Conservation (phyloP, 2,797 vertebrate genomes). For the Argyrosomus regius region DNA sequence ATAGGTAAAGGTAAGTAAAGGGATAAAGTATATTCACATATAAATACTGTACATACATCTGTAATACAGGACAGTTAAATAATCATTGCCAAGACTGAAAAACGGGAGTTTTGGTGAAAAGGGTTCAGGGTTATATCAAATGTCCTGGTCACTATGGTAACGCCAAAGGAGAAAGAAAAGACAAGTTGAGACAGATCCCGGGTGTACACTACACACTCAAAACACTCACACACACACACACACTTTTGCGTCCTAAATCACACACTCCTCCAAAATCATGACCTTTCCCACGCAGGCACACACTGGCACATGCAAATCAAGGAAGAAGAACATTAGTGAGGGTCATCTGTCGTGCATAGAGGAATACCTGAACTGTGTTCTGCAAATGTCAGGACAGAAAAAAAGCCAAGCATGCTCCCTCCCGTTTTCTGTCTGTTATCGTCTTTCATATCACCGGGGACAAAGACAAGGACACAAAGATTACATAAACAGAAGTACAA, state of each 20-base stretch:
- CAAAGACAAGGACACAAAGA: slow-evolving; percentile 56
- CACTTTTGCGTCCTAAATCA: slow-evolving; percentile 34
- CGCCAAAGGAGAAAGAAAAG: slow-evolving; percentile 35
- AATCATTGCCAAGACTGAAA: slow-evolving; percentile 47
- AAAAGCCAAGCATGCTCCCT: slow-evolving; percentile 53
- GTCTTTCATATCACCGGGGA: slow-evolving; percentile 33
- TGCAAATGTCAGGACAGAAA: slow-evolving; percentile 60
- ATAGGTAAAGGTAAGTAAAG: slow-evolving; percentile 22
- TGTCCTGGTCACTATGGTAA: slow-evolving; percentile 45
- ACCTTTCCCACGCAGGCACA: slow-evolving; percentile 58
- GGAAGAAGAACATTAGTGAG: slow-evolving; percentile 48
- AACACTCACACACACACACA: slow-evolving; percentile 30
- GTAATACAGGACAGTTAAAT: slow-evolving; percentile 69
- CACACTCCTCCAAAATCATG: slow-evolving; percentile 36
- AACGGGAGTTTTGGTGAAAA: slow-evolving; percentile 49
- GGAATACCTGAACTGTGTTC: slow-evolving; percentile 66
- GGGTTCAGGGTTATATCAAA: slow-evolving; percentile 49
- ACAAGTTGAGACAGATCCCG: slow-evolving; percentile 48
- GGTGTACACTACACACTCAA: slow-evolving; percentile 35
- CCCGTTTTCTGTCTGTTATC: slow-evolving; percentile 40
- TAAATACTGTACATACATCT: slow-evolving; percentile 84
- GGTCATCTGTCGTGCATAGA: slow-evolving; percentile 77
- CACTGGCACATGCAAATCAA: slow-evolving; percentile 68
- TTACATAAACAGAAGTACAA: slow-evolving; percentile 67
- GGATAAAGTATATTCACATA: slow-evolving; percentile 78